Conservation (phyloP, 1,140 invertebrate species). For the Zeugodacus cucurbitae region DNA sequence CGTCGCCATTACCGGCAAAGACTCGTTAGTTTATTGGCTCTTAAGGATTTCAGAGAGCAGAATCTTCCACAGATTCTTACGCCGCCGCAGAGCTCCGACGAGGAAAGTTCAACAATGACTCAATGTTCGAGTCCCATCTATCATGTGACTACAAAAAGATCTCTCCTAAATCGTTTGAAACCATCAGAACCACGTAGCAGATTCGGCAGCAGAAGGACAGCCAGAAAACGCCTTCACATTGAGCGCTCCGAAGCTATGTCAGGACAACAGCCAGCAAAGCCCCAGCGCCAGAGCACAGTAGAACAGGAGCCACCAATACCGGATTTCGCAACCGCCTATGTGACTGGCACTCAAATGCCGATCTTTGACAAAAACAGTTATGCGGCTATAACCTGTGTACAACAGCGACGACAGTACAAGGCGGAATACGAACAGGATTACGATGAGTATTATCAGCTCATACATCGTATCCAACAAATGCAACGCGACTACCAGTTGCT, state of each 20-base stretch:
- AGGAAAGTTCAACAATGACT: constrained; percentile 70
- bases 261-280: neutral
- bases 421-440: constrained; percentile 88
- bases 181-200: neutral
- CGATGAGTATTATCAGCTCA: constrained; percentile 82
- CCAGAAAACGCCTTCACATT: too few species aligned
- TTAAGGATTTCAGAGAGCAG: too few species aligned
- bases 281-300: neutral
- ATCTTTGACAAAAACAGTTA: constrained; percentile 76
- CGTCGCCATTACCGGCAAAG: too few species aligned
- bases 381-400: constrained; percentile 77
- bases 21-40: too few species aligned
- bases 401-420: constrained; percentile 86
- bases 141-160: constrained; percentile 71
- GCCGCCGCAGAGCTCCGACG: constrained; percentile 85
- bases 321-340: constrained; percentile 49
- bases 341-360: constrained; percentile 45
- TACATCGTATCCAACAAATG: constrained; percentile 80
- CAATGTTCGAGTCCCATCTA: constrained; percentile 78
- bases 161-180: neutral
- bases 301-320: neutral
- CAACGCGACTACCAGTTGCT: constrained; percentile 81
- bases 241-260: too few species aligned
- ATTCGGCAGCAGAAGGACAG: too few species aligned
- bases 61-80: constrained; percentile 81